Base-by-base conservation (phyloP, 2,797 vertebrate genomes). In the Peromyscus aztecus region DNA sequence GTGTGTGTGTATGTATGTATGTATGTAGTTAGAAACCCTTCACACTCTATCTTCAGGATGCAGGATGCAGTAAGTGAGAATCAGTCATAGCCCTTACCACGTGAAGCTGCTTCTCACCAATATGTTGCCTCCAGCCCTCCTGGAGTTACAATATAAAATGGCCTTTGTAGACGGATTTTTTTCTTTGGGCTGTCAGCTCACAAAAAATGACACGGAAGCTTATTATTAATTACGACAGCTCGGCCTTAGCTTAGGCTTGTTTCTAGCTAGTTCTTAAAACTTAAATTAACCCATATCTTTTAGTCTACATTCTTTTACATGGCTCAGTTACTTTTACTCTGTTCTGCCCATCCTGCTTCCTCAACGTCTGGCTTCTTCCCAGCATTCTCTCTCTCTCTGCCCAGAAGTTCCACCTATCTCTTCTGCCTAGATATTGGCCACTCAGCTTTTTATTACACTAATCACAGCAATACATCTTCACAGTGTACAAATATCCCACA, bases 141-240 rank as follows among this genome's bases (percentile, higher is more conserved):
- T 55, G 1, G 65, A 73, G 27, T 69, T 24, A 31, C 0, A 23
- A 34, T 55, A 19, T 24, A 14, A 63, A 34, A 63, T n/a, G 46
- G 13, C 49, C 67, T n/a, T 69, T n/a, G 34, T 19, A 69, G 16
- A n/a, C 0, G 7, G 67, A n/a, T 69, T 69, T 69, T 69, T n/a
- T n/a, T n/a, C 67, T 69, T 69, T n/a, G 17, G 34, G 34, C n/a
- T 69, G 67, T 34, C 67, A 69, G 16, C 67, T 69, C 67, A 69
- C 0, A 2, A 27, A n/a, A n/a, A n/a, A n/a, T 7, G 16, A 69
- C 67, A 19, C 34, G 0, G 16, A n/a, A 7, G 17, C 17, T 19
- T 69, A n/a, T 19, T n/a, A 69, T n/a, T 69, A 69, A n/a, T 69
- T 69, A 69, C 19, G 34, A n/a, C 17, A 69, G 34, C 67, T n/a